A percentile compares a stretch with the other conserved stretches of the same genome.
These are phyloP conservation scores for Stichopus horrens DNA, from an alignment of 53 echinoderm and acorn worm species.

Conservation along the genomic window DNA sequence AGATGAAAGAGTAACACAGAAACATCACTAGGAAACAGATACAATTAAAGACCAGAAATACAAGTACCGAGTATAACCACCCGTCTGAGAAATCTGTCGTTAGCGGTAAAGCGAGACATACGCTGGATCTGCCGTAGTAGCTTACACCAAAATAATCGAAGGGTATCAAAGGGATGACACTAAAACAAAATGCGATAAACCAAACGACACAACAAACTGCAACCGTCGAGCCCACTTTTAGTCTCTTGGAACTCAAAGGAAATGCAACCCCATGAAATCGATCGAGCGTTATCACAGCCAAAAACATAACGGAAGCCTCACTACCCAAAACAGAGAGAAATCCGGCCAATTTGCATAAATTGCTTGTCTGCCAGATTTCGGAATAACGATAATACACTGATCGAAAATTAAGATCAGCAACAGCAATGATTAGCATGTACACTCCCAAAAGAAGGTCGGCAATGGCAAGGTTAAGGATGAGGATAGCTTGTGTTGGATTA, in stretches of 20 bases:
- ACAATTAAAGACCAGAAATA: constrained; percentile 67
- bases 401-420: constrained; percentile 22
- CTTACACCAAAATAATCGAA: constrained; percentile 61
- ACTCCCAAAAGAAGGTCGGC: constrained; percentile 38
- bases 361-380: constrained; percentile 40
- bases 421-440: constrained; percentile 47
- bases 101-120: constrained; percentile 71
- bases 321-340: constrained; percentile 66
- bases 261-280: constrained; percentile 64
- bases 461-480: constrained; percentile 36
- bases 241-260: constrained; percentile 61
- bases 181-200: constrained; percentile 55
- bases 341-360: constrained; percentile 67
- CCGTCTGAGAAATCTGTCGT: constrained; percentile 54
- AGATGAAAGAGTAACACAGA: constrained; percentile 69
- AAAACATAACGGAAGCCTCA: constrained; percentile 67
- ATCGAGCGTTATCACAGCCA: constrained; percentile 66
- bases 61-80: constrained; percentile 69
- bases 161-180: constrained; percentile 58
- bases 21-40: constrained; percentile 63
- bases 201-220: constrained; percentile 52
- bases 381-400: constrained; percentile 27
- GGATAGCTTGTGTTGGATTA: constrained; percentile 35
- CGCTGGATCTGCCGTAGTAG: constrained; percentile 72
- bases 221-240: constrained; percentile 54